A percentile compares a stretch with the other conserved stretches of the same genome.
Conservation (phyloP, 2,797 vertebrate species). For the Chrosomus eos region DNA sequence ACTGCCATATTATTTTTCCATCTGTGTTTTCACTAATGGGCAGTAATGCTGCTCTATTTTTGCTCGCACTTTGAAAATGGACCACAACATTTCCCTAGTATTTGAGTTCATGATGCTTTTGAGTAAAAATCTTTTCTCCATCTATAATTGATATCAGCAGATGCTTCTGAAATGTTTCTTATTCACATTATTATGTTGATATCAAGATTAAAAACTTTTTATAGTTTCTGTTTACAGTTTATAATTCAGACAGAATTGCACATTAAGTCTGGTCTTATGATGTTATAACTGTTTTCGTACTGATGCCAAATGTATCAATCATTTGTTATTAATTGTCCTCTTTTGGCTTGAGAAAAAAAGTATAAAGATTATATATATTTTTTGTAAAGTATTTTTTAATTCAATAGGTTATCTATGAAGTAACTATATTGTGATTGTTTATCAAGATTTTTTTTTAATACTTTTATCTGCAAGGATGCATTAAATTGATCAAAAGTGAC, state of each 20-base stretch:
- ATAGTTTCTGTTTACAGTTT: not conserved
- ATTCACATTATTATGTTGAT: not conserved
- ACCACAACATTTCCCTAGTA: not conserved
- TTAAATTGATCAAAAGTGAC: not conserved
- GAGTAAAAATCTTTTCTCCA: not conserved
- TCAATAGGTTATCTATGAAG: not conserved
- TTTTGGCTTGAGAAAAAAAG: not conserved
- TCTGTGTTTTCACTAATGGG: not conserved
- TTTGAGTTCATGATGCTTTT: not conserved
- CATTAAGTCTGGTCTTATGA: not conserved
- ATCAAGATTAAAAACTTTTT: not conserved
- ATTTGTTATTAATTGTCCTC: not conserved
- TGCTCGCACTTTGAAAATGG: not conserved
- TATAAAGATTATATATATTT: not conserved
- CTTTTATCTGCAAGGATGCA: not conserved
- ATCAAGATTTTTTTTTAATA: too few species aligned
- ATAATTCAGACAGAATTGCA: not conserved
- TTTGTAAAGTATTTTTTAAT: not conserved
- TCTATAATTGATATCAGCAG: not conserved
- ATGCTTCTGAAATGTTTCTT: not conserved
- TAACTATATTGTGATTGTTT: not conserved
- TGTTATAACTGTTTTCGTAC: not conserved
- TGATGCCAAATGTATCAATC: not conserved
- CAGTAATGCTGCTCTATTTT: not conserved
- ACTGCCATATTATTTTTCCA: not conserved